These are phyloP conservation scores for Stenoptilia bipunctidactyla DNA, from an alignment of 2,888 invertebrate species.

Conservation along the genomic window DNA sequence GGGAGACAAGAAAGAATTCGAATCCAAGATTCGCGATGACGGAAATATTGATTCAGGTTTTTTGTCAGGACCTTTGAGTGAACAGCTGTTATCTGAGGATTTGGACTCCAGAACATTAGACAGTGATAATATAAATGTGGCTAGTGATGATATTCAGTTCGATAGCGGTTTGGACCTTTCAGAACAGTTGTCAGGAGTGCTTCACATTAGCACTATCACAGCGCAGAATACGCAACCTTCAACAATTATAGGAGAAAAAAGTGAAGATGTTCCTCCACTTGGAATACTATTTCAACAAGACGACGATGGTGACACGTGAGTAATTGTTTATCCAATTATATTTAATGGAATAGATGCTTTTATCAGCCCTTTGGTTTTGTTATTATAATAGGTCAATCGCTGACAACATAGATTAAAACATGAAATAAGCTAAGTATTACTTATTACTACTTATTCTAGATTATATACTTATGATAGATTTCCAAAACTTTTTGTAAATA, in stretches of 20 bases:
- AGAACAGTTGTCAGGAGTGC: background rate
- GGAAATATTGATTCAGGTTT: slow-evolving; percentile 49
- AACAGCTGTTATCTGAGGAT: slow-evolving; percentile 22
- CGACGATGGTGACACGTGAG: slow-evolving; percentile 92
- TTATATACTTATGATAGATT: too few relatives aligned
- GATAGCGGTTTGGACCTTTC: slow-evolving; percentile 74
- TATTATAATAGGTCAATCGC: too few relatives aligned
- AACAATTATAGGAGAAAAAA: slow-evolving; percentile 28
- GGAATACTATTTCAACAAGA: slow-evolving; percentile 81
- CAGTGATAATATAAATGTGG: slow-evolving; percentile 22
- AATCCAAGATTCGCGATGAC: slow-evolving; percentile 41
- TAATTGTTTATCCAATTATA: slow-evolving; percentile 13
- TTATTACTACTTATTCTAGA: too few relatives aligned
- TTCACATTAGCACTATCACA: background rate
- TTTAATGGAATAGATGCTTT: too few relatives aligned
- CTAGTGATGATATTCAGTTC: slow-evolving; percentile 32
- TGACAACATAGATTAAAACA: too few relatives aligned
- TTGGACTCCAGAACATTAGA: slow-evolving; percentile 5
- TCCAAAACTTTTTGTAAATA: too few relatives aligned
- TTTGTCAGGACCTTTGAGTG: slow-evolving; percentile 36
- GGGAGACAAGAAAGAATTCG: slow-evolving; percentile 37
- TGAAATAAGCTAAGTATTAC: too few relatives aligned
- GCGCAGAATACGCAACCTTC: background rate
- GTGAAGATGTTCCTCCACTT: slow-evolving; percentile 57
- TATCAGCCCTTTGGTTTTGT: too few relatives aligned